phyloP scores from a whole-genome alignment of 2,888 invertebrate species.

The Brassicogethes aeneus region DNA sequence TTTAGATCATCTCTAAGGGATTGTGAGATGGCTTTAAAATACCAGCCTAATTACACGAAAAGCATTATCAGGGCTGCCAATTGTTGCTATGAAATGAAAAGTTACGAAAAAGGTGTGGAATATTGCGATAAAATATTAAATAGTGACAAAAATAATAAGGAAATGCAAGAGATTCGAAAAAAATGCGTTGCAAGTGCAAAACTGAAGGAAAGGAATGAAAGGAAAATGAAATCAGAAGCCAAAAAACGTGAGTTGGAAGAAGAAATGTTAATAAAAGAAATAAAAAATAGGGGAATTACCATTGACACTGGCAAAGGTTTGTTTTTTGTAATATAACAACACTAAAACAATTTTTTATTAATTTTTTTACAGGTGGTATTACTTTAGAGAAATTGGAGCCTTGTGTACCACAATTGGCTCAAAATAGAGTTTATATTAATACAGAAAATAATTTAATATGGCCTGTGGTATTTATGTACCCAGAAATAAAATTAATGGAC shows the following conservation, averaged over 20 bases:
- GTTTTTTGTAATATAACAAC: background rate
- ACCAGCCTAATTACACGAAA: slow-evolving; percentile 70
- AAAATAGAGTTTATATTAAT: slow-evolving; percentile 55
- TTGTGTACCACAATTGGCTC: slow-evolving; percentile 54
- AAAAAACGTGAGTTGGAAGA: slow-evolving; percentile 41
- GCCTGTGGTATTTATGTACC: slow-evolving; percentile 86
- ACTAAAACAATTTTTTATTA: background rate
- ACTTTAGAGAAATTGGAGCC: slow-evolving; percentile 53
- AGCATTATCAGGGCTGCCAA: slow-evolving; percentile 66
- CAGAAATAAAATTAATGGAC: slow-evolving; percentile 80
- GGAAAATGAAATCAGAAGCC: slow-evolving; percentile 44
- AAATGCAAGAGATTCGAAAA: slow-evolving; percentile 46
- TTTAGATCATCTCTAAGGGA: slow-evolving; percentile 66
- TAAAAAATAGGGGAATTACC: slow-evolving; percentile 41
- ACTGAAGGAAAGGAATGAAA: slow-evolving; percentile 45
- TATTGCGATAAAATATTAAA: slow-evolving; percentile 62
- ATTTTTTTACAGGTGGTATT: slow-evolving; percentile 18
- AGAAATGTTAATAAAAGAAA: slow-evolving; percentile 40
- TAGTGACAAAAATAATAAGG: slow-evolving; percentile 47
- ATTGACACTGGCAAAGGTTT: slow-evolving; percentile 44
- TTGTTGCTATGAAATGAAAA: slow-evolving; percentile 56
- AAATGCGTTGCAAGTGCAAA: slow-evolving; percentile 47
- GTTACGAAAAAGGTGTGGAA: slow-evolving; percentile 61
- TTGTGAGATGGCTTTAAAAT: slow-evolving; percentile 66
- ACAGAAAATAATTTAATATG: slow-evolving; percentile 58